A percentile compares a stretch with the other conserved stretches of the same genome.
Evolutionary conservation across 2,797 vertebrate species (phyloP).

Genomic region (Microctenopoma stevenorrisi): DNA sequence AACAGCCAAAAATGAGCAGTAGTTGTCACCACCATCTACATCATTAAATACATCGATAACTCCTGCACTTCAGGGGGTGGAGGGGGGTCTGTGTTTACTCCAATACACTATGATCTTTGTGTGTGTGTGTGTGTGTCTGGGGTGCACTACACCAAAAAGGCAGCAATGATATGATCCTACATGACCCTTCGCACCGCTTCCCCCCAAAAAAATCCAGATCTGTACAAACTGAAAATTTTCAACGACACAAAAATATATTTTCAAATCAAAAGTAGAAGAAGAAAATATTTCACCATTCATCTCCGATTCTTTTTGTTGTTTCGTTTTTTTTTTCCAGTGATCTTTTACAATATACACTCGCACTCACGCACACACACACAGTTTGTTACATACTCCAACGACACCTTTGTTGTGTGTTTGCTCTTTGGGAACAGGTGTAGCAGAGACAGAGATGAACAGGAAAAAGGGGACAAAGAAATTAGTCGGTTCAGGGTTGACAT

Average conservation of each 20-base stretch:
- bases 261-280: conserved; percentile 73
- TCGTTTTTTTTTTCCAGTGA: conserved; percentile 58
- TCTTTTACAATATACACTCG: conserved; percentile 45
- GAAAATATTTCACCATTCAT: conserved; percentile 72
- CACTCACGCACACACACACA: conserved; percentile 38
- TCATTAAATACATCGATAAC: conserved; percentile 47
- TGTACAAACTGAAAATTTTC: conserved; percentile 65
- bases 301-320: conserved; percentile 36
- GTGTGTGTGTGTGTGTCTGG: conserved; percentile 43
- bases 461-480: conserved; percentile 3
- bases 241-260: conserved; percentile 78
- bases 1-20: conserved; percentile 46
- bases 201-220: conserved; percentile 39
- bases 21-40: conserved; percentile 44
- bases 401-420: conserved; percentile 36
- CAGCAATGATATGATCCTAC: conserved; percentile 73
- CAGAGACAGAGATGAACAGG: not conserved
- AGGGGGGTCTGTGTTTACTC: conserved; percentile 23
- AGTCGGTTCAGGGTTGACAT: conserved; percentile 54
- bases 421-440: conserved; percentile 60
- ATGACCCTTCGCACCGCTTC: conserved; percentile 1
- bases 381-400: conserved; percentile 46
- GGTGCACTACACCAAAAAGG: conserved; percentile 73
- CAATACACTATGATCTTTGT: conserved; percentile 15
- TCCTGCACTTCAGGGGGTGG: conserved; percentile 23